These are phyloP conservation scores for Linurgus olivaceus DNA, from an alignment of 2,797 vertebrate species.

Conservation along the genomic window DNA sequence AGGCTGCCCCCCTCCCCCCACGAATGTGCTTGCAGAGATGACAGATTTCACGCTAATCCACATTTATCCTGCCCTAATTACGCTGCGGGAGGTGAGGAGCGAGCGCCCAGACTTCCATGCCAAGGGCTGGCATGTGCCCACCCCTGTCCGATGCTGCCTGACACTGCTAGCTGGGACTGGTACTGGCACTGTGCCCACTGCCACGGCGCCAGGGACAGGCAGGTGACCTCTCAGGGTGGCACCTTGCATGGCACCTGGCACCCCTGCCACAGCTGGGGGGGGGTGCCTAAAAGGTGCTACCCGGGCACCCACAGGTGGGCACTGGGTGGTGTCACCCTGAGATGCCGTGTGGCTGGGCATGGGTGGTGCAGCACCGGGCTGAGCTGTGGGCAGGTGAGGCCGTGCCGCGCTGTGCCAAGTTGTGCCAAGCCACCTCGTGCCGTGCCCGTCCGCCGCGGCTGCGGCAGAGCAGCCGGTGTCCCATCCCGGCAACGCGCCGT, in stretches of 20 bases:
- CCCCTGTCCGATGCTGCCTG: background rate
- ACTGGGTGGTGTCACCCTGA: background rate
- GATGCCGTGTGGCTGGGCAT: background rate
- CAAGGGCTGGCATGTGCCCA: background rate
- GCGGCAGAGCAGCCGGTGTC: background rate
- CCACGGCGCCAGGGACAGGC: background rate
- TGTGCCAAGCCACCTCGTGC: background rate
- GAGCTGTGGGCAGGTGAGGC: background rate
- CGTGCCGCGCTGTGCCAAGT: background rate
- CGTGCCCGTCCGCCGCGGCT: background rate
- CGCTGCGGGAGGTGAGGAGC: background rate
- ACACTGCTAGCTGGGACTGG: background rate
- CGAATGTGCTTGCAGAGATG: background rate
- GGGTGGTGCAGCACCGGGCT: background rate
- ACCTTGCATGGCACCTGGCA: rapidly evolving
- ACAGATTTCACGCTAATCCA: conserved; percentile 39
- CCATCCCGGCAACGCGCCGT: background rate
- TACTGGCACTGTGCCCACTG: rapidly evolving
- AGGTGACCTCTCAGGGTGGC: background rate
- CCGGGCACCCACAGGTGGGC: background rate
- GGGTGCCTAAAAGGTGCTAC: background rate
- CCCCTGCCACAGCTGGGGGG: background rate
- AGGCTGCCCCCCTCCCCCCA: background rate
- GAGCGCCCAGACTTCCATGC: background rate
- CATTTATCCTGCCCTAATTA: conserved; percentile 62